Base-by-base conservation (phyloP, 2,113 vertebrate genomes). In the Gobius niger region DNA sequence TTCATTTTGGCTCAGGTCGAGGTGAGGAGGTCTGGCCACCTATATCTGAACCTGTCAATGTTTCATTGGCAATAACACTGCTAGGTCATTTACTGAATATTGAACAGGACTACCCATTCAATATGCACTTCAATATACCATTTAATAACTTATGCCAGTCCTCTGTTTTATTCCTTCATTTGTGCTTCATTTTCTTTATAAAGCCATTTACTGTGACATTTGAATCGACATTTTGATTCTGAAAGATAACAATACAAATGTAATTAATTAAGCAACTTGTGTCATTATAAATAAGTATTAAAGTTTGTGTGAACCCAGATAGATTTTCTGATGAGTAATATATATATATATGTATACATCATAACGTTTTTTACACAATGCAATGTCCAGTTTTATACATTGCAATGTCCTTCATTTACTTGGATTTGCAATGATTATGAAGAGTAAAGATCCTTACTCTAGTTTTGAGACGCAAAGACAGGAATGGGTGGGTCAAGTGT, bases 1-100 rank as follows among this genome's bases (percentile, higher is more conserved):
- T 89, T 91, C 68, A 82, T 88, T 89, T 82, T 61, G 77, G 73
- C 81, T 86, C 67, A 78, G 85, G 83, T 82, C 83, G 61, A 59
- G 44, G 67, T 85, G 77, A 88, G 87, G 80, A 86, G 85, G 70
- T 71, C 77, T 82, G 77, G 24, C 9, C 63, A 77, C 70, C 71
- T 81, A 86, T 85, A 87, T 83, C 77, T 80, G 76, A 68, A 64
- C 60, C 50, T 90, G 73, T 90, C 82, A 85, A 78, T 88, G 70
- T 85, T 87, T 88, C 82, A 87, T 79, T 67, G 62, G 61, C 54
- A 78, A 63, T 80, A 79, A 86, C 72, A 70, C 42, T 4, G 51
- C 61, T 18, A 61, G 56, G 9, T 47, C 53, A 66, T 77, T 77
- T 71, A 80, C 69, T 77, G 57, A 60, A 44, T 60, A 60, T 16